A percentile compares a stretch with the other conserved stretches of the same genome.
These are phyloP conservation scores for Helicoverpa armigera DNA, from an alignment of 1,140 invertebrate species.

Conservation along the genomic window DNA sequence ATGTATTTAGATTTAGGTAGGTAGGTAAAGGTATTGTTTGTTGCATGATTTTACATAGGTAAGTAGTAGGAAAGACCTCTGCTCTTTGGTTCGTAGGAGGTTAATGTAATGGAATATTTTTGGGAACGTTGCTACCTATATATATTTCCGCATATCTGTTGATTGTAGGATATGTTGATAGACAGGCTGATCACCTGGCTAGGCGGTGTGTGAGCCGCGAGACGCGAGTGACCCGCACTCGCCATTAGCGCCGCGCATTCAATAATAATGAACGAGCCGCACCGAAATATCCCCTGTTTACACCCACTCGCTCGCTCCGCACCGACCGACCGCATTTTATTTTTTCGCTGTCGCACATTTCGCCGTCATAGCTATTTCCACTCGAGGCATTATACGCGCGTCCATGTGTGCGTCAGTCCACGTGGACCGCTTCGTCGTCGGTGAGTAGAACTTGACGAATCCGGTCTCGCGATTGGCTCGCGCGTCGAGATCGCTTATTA, in stretches of 20 bases:
- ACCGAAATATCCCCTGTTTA: slow-evolving; percentile 86
- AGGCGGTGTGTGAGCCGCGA: slow-evolving; percentile 67
- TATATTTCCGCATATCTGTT: not conserved
- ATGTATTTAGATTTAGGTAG: not conserved
- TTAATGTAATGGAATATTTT: not conserved
- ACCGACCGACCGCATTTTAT: slow-evolving; percentile 86
- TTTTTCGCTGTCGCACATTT: slow-evolving; percentile 87
- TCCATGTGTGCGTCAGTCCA: slow-evolving; percentile 82
- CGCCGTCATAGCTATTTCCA: slow-evolving; percentile 87
- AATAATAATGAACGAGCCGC: slow-evolving; percentile 86
- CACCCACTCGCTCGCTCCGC: slow-evolving; percentile 84
- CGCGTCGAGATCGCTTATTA: slow-evolving; percentile 85
- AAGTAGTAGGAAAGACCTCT: not conserved
- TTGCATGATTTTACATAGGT: too few species aligned
- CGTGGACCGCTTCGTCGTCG: slow-evolving; percentile 83
- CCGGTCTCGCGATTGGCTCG: slow-evolving; percentile 65
- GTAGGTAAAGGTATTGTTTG: not conserved
- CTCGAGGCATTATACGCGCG: slow-evolving; percentile 86
- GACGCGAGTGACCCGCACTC: slow-evolving; percentile 60
- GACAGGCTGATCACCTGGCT: slow-evolving; percentile 62
- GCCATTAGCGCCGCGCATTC: slow-evolving; percentile 85
- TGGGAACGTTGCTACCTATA: not conserved
- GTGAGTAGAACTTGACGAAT: slow-evolving; percentile 74
- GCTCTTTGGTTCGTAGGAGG: not conserved
- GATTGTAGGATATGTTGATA: not conserved